Evolutionary conservation across 2,797 vertebrate genomes (phyloP).

Genomic region (Squalus acanthias): DNA sequence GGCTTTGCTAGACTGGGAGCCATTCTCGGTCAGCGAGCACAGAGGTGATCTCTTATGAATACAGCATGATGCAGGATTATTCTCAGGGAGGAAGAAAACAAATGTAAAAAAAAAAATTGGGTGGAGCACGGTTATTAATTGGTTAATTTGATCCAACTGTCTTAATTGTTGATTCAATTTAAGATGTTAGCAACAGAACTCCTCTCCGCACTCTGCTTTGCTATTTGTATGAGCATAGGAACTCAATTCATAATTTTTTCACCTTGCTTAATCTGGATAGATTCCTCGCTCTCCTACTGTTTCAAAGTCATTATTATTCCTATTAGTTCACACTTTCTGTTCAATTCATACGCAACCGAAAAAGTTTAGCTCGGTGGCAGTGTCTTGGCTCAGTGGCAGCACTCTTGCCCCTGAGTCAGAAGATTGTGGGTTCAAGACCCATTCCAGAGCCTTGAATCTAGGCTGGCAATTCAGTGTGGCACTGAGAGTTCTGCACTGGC

Average conservation of each 20-base stretch:
- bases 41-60: no score
- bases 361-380: neutral
- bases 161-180: neutral
- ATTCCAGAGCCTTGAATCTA: neutral
- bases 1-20: neutral
- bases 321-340: neutral
- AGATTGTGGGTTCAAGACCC: neutral
- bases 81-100: neutral
- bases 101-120: neutral
- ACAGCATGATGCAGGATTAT: neutral
- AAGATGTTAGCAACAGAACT: neutral
- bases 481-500: neutral
- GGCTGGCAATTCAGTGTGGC: neutral
- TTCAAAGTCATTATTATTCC: neutral
- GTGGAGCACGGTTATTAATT: neutral
- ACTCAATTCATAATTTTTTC: neutral
- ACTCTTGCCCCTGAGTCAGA: neutral
- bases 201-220: neutral
- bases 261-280: neutral
- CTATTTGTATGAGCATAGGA: neutral
- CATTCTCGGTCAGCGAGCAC: neutral
- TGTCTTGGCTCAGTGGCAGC: neutral
- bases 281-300: neutral
- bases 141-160: neutral
- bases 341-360: neutral